Evolutionary conservation across 2,888 invertebrate species (phyloP).

Genomic region (Barypeithes pellucidus): DNA sequence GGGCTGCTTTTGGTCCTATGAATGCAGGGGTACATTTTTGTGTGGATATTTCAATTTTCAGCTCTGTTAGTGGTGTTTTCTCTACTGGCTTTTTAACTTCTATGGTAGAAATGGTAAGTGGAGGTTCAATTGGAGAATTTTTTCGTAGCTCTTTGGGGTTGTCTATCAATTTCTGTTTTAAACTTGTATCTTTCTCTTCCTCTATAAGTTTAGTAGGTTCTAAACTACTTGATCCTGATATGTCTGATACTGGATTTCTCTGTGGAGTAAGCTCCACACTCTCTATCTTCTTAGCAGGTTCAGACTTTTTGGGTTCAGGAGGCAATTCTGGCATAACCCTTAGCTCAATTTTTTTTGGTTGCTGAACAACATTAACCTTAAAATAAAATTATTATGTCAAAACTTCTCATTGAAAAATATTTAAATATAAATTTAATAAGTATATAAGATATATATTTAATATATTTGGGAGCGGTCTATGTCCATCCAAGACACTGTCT

Average conservation of each 20-base stretch:
- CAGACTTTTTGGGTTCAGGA: conserved; percentile 58
- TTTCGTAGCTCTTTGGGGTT: conserved; percentile 3
- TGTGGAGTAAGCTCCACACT: conserved; percentile 2
- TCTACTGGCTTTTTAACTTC: background rate
- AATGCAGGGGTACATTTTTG: background rate
- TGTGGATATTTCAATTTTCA: background rate
- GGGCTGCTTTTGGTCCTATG: background rate
- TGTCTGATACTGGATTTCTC: background rate
- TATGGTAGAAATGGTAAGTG: background rate
- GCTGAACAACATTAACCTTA: conserved; percentile 66
- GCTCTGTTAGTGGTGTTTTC: background rate
- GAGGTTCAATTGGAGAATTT: background rate
- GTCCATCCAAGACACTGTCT: too few relatives aligned
- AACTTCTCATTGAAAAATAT: too few relatives aligned
- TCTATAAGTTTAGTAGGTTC: background rate
- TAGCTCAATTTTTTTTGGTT: conserved; percentile 72
- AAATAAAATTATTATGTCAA: background rate
- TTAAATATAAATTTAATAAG: too few relatives aligned
- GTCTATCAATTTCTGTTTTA: background rate
- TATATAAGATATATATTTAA: too few relatives aligned
- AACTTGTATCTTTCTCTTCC: background rate
- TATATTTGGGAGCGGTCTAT: too few relatives aligned
- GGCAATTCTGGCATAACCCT: conserved; percentile 70
- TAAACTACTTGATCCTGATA: background rate
- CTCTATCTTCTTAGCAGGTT: background rate